Evolutionary conservation across 2,888 invertebrate species (phyloP), one percentile per base, ranked within the genome.

Genomic region (Ecliptopera silaceata): DNA sequence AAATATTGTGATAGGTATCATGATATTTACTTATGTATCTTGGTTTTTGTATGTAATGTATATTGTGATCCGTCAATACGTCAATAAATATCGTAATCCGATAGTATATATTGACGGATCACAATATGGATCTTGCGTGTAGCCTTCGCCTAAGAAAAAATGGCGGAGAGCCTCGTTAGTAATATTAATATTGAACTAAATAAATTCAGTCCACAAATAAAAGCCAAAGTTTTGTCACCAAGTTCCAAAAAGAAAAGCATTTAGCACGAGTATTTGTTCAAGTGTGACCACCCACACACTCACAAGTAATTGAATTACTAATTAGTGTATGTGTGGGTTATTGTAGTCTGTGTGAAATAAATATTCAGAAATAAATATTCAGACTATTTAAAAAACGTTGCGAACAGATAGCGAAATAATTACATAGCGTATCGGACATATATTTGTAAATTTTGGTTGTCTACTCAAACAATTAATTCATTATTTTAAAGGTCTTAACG

Each of bases 211-310:
- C 22, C 6, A 12, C 29, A 34, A 46, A 46, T 29, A 31, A 39
- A 31, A 32, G n/a, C 20, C 0, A 18, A 11, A 44, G 4, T 22
- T 42, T 26, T 41, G 29, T 39, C 13, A 45, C 45, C 47, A 39
- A 48, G 49, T 53, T 29, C 43, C 26, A 45, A 54, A 44, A 31
- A 29, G 42, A 36, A 26, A 44, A 45, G 29, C 18, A 31, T 49
- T 46, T 46, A 32, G 57, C 62, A 61, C 56, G 42, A 63, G 38
- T 60, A 36, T 63, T 65, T 65, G 56, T 49, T 54, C 65, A 65
- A 63, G 58, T 65, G 65, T 42, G 42, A 50, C 46, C 17, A 48
- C 45, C 8, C 50, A 56, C 38, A 54, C 44, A 17, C 1, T 15
- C 20, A 26, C 15, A 48, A 29, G 31, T 29, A 48, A 20, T 44